Conservation (phyloP, 2,888 invertebrate species). For the Aporophyla lueneburgensis region DNA sequence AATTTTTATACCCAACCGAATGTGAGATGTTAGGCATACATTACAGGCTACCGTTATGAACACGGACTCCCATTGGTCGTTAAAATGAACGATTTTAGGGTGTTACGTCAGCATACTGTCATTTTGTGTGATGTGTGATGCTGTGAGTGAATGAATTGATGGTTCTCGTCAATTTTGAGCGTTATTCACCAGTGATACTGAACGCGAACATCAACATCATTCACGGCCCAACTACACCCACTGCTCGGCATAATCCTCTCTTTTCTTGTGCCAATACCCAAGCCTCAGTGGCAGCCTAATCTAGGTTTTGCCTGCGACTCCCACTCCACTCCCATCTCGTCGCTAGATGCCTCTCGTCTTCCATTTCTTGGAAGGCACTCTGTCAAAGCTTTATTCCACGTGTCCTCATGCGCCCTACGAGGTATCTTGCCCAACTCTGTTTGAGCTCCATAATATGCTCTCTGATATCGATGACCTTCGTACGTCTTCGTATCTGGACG, state of each 20-base stretch:
- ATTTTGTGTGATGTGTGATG: neutral
- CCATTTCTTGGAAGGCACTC: neutral
- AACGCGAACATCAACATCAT: neutral
- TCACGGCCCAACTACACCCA: too few relatives aligned
- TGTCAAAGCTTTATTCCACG: neutral
- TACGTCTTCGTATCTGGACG: too few relatives aligned
- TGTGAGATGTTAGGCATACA: conserved; percentile 40
- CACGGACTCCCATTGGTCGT: conserved; percentile 23
- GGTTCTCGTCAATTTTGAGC: neutral
- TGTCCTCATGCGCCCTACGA: neutral
- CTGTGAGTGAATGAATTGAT: conserved; percentile 4
- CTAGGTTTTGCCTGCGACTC: too few relatives aligned
- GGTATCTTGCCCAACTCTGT: neutral
- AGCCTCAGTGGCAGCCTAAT: neutral
- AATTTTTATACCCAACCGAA: conserved; percentile 55
- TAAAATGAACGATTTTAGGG: conserved; percentile 44
- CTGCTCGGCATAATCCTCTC: too few relatives aligned
- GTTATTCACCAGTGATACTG: neutral
- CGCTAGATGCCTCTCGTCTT: too few relatives aligned
- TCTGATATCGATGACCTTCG: too few relatives aligned
- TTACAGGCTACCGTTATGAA: conserved; percentile 39
- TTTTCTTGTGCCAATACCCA: too few relatives aligned
- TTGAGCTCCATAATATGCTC: neutral
- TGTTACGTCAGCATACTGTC: conserved; percentile 33
- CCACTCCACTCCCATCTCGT: too few relatives aligned